Evolutionary conservation across 2,797 vertebrate species (phyloP).

Genomic region (Epinephelus awoara): DNA sequence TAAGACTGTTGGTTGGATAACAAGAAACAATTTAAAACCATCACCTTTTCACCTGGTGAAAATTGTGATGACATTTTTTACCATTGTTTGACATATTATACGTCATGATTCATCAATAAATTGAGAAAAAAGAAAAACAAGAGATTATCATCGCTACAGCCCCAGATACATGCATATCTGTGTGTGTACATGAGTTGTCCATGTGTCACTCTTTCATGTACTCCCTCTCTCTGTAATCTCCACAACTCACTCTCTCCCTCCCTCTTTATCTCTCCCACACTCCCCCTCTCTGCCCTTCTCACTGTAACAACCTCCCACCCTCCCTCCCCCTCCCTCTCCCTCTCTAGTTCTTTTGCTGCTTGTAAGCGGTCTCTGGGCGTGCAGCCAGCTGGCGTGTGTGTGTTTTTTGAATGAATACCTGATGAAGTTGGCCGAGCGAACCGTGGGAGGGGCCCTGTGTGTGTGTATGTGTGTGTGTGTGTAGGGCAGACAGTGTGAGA

Average conservation of each 20-base stretch:
- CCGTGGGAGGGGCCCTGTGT: slow-evolving; percentile 71
- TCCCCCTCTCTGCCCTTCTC: slow-evolving; percentile 73
- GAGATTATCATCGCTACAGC: slow-evolving; percentile 1
- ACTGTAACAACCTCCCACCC: slow-evolving; percentile 70
- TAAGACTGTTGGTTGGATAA: background rate
- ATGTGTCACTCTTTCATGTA: slow-evolving; percentile 61
- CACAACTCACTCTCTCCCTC: slow-evolving; percentile 52
- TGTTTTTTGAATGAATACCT: slow-evolving; percentile 94
- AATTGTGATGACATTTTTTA: background rate
- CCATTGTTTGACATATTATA: background rate
- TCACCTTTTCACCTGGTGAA: background rate
- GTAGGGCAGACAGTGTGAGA: slow-evolving; percentile 68
- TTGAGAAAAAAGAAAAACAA: background rate
- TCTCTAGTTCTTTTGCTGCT: slow-evolving; percentile 71
- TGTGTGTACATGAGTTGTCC: slow-evolving; percentile 46
- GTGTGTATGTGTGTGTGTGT: slow-evolving; percentile 51
- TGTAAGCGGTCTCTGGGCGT: slow-evolving; percentile 80
- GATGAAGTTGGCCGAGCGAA: slow-evolving; percentile 90
- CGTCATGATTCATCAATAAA: background rate
- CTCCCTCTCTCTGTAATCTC: slow-evolving; percentile 60
- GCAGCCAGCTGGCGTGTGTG: slow-evolving; percentile 85
- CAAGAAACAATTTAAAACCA: background rate
- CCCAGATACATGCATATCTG: slow-evolving; percentile 1
- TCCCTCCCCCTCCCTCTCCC: slow-evolving; percentile 39
- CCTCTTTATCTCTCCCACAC: slow-evolving; percentile 62